These are phyloP conservation scores for Phyllotreta striolata DNA, from an alignment of 2,888 invertebrate genomes.

Conservation along the genomic window DNA sequence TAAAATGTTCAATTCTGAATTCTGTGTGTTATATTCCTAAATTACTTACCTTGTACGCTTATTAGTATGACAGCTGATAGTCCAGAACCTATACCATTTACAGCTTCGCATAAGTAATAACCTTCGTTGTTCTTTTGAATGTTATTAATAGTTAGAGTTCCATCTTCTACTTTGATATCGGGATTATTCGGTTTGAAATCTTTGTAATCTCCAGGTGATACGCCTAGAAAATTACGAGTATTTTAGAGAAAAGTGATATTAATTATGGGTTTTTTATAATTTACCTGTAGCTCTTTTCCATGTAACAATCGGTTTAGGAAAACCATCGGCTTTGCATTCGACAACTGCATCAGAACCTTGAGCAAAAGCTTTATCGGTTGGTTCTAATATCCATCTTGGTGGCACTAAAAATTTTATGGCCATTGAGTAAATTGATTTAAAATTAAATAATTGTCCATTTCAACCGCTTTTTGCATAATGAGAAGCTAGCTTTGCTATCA, in stretches of 20 bases:
- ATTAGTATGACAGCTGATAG: constrained; percentile 93
- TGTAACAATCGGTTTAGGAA: constrained; percentile 91
- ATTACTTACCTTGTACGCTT: constrained; percentile 83
- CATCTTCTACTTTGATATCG: constrained; percentile 92
- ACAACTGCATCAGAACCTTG: constrained; percentile 93
- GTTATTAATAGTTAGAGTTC: constrained; percentile 87
- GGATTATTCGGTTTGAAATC: constrained; percentile 90
- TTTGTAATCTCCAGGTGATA: constrained; percentile 91
- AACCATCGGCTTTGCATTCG: constrained; percentile 96
- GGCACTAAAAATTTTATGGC: constrained; percentile 76
- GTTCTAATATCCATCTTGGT: constrained; percentile 94
- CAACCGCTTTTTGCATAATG: constrained; percentile 18
- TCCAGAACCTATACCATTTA: constrained; percentile 94
- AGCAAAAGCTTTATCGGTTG: constrained; percentile 93
- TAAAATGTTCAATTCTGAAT: constrained; percentile 55
- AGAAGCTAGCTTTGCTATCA: background rate
- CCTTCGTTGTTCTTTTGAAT: constrained; percentile 95
- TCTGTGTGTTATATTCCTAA: background rate
- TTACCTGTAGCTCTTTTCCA: constrained; percentile 96
- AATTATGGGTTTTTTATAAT: constrained; percentile 17
- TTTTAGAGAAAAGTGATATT: background rate
- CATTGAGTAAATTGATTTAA: background rate
- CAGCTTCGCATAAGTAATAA: constrained; percentile 94
- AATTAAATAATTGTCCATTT: background rate
- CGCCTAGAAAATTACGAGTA: constrained; percentile 68